These are phyloP conservation scores for Ariopsis seemanni DNA, from an alignment of 2,113 vertebrate species.

Conservation along the genomic window DNA sequence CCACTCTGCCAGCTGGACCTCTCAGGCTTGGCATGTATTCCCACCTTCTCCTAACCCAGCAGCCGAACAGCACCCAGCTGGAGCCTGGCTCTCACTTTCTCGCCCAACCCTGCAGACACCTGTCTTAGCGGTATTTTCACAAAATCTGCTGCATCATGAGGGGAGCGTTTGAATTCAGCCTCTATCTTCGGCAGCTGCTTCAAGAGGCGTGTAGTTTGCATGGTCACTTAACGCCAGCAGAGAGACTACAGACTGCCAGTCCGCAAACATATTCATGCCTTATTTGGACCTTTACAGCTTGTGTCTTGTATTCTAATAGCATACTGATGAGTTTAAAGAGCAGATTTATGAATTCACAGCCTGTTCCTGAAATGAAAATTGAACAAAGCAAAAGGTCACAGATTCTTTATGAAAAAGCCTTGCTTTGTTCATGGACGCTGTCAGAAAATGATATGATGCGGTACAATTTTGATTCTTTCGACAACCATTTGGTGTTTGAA, in stretches of 20 bases:
- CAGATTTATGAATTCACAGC: not conserved
- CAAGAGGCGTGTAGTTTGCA: slow-evolving; percentile 28
- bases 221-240: slow-evolving; percentile 34
- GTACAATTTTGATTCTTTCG: not conserved
- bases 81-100: slow-evolving; percentile 24
- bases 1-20: slow-evolving; percentile 42
- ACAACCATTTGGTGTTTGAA: not conserved
- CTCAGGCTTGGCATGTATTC: slow-evolving; percentile 35
- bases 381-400: not conserved
- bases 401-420: not conserved
- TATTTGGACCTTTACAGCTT: slow-evolving; percentile 29
- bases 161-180: slow-evolving; percentile 16
- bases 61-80: not conserved
- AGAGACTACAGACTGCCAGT: slow-evolving; percentile 33
- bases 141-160: slow-evolving; percentile 25
- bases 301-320: slow-evolving; percentile 15
- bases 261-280: not conserved
- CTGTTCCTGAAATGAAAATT: not conserved
- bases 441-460: not conserved
- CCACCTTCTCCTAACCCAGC: not conserved
- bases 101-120: not conserved
- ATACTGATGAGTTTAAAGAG: slow-evolving; percentile 33
- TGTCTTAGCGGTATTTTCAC: slow-evolving; percentile 7
- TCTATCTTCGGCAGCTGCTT: slow-evolving; percentile 28
- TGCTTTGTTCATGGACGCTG: not conserved